phyloP scores from a whole-genome alignment of 2,113 vertebrate species.

The Microcebus murinus region DNA sequence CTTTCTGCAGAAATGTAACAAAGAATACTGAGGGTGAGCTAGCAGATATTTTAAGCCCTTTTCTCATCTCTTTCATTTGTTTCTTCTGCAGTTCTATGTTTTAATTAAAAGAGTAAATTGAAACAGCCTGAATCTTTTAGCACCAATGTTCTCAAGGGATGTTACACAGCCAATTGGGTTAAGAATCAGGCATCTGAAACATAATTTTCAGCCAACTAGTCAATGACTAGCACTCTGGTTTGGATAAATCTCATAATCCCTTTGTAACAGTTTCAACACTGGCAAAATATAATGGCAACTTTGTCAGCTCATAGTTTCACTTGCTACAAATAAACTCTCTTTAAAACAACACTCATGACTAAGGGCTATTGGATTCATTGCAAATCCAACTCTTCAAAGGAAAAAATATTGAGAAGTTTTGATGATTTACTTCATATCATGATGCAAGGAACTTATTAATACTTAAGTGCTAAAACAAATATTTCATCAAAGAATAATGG shows the following conservation, averaged over 20 bases:
- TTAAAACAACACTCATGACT: not conserved
- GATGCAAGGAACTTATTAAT: not conserved
- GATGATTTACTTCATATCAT: not conserved
- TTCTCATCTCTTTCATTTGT: slow-evolving; percentile 68
- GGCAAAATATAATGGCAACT: slow-evolving; percentile 32
- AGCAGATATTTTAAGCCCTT: slow-evolving; percentile 59
- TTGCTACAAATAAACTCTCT: slow-evolving; percentile 33
- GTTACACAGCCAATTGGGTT: slow-evolving; percentile 70
- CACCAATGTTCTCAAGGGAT: slow-evolving; percentile 63
- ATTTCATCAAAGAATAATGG: slow-evolving; percentile 18
- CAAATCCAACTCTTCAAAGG: not conserved
- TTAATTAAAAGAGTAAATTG: slow-evolving; percentile 81
- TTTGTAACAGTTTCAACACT: slow-evolving; percentile 62
- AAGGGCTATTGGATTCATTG: not conserved
- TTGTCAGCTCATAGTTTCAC: not conserved
- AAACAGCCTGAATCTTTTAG: slow-evolving; percentile 79
- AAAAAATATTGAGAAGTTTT: not conserved
- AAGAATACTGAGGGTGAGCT: not conserved
- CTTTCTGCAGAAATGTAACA: not conserved
- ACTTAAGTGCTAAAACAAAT: not conserved
- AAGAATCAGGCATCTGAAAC: slow-evolving; percentile 66
- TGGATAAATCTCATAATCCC: slow-evolving; percentile 69
- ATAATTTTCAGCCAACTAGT: slow-evolving; percentile 76
- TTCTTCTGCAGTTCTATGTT: slow-evolving; percentile 70
- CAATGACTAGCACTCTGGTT: slow-evolving; percentile 66